Percentiles rank a stretch among this genome's conserved stretches.
Conservation (phyloP, 2,113 vertebrate genomes). For the Xiphophorus couchianus region DNA sequence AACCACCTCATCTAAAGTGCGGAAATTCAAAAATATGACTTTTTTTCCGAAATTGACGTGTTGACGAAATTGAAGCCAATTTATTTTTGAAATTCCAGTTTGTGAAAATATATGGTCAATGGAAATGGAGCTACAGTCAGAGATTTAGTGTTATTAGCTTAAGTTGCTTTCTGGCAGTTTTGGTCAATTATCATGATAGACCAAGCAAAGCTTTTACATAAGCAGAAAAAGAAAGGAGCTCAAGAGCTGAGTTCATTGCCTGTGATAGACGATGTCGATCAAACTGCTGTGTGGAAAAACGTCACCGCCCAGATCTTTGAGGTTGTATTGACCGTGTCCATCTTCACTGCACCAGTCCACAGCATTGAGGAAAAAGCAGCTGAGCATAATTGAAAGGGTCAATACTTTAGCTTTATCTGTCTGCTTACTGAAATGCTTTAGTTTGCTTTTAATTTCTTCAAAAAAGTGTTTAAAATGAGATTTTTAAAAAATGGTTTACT, state of each 20-base stretch:
- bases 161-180: conserved; percentile 26
- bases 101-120: too few species aligned
- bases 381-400: not conserved
- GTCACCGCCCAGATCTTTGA: conserved; percentile 58
- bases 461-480: not conserved
- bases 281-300: conserved; percentile 60
- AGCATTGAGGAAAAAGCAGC: conserved; percentile 2
- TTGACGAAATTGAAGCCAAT: too few species aligned
- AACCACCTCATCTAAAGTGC: too few species aligned
- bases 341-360: conserved; percentile 48
- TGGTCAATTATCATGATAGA: conserved; percentile 24
- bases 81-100: too few species aligned
- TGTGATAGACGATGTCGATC: conserved; percentile 86
- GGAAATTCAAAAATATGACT: too few species aligned
- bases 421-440: not conserved
- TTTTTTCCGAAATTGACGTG: too few species aligned
- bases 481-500: not conserved
- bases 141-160: conserved; percentile 46
- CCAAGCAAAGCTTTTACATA: conserved; percentile 16
- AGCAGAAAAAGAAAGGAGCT: not conserved
- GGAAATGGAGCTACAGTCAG: conserved; percentile 11
- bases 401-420: not conserved
- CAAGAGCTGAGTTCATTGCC: conserved; percentile 85
- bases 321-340: conserved; percentile 46
- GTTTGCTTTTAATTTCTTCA: not conserved